Evolutionary conservation across 2,888 invertebrate genomes (phyloP), one percentile per base, ranked within the genome.

Genomic region (Carcina quercana): DNA sequence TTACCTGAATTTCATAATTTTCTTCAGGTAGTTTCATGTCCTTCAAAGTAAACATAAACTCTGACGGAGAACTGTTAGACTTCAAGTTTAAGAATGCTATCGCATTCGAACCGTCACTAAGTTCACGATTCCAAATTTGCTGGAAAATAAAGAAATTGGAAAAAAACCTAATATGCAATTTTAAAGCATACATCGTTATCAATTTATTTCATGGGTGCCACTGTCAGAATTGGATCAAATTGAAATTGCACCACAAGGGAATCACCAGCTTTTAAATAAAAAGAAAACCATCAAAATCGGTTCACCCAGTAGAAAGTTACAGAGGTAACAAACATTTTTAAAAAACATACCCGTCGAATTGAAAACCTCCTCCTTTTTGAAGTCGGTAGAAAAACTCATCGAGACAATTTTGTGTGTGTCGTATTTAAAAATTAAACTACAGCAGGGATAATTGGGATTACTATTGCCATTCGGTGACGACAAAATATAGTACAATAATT

Each of bases 61-160:
- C 43, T 55, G 5, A 60, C 47, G 0, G 64, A 44, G 31, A 66
- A 60, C 0, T 17, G 17, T 17, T 75, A 70, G 0, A 50, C 53
- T 0, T 76, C 79, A 21, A 75, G 70, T 0, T 89, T 8, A 88
- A 78, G 43, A 89, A 78, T 1, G 87, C 90, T n/a, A 89, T 49
- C 0, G 88, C 89, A 41, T 69, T 79, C 0, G 87, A 83, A 1
- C 72, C 80, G 21, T 79, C 71, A 1, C 61, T 48, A 8, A 85
- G 48, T 13, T 87, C 86, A 25, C 87, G 79, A 2, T 68, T 82
- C 89, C 89, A 90, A 14, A 88, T 71, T 48, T 88, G 78, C 30
- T 30, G 30, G n/a, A 15, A 24, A 17, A 11, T 12, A 7, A 15
- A 3, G 5, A 14, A 27, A 22, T 22, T 22, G 10, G 17, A 7